A percentile compares a stretch with the other conserved stretches of the same genome.
Conservation (phyloP, 2,797 vertebrate species). For the Eulemur coronatus region DNA sequence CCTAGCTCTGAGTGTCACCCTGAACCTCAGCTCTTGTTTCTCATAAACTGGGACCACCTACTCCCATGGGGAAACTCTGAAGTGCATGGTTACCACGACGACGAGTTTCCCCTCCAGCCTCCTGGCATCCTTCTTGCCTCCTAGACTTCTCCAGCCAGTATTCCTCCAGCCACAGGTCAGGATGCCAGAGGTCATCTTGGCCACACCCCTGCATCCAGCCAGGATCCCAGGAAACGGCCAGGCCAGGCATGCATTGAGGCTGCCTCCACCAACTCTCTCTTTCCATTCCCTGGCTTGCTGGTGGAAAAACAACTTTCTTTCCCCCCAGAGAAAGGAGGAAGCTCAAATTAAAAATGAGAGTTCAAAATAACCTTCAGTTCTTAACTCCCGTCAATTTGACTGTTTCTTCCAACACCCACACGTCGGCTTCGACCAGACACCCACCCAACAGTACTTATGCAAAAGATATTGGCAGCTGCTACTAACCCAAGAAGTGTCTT, state of each 20-base stretch:
- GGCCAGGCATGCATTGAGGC: not conserved
- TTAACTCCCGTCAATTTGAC: slow-evolving; percentile 71
- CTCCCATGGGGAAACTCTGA: slow-evolving; percentile 9
- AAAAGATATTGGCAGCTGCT: slow-evolving; percentile 61
- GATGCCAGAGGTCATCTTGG: not conserved
- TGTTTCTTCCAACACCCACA: slow-evolving; percentile 69
- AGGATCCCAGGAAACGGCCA: not conserved
- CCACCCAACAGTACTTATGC: slow-evolving; percentile 65
- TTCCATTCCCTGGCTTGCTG: not conserved
- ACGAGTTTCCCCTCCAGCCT: slow-evolving; percentile 18
- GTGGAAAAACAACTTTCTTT: not conserved
- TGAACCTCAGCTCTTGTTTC: slow-evolving; percentile 14
- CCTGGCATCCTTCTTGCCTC: not conserved
- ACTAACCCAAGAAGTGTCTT: not conserved
- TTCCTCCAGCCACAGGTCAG: not conserved
- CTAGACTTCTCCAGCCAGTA: not conserved
- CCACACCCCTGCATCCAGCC: not conserved
- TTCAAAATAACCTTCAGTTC: slow-evolving; percentile 73
- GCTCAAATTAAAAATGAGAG: slow-evolving; percentile 58
- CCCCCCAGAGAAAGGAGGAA: slow-evolving; percentile 5
- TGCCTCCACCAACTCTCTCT: not conserved
- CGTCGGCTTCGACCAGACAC: slow-evolving; percentile 67
- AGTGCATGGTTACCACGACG: slow-evolving; percentile 44
- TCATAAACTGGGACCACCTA: slow-evolving; percentile 1
- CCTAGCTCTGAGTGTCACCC: not conserved